These are phyloP conservation scores for Chironomus striatipennis DNA, from an alignment of 1,140 invertebrate genomes.

Conservation along the genomic window DNA sequence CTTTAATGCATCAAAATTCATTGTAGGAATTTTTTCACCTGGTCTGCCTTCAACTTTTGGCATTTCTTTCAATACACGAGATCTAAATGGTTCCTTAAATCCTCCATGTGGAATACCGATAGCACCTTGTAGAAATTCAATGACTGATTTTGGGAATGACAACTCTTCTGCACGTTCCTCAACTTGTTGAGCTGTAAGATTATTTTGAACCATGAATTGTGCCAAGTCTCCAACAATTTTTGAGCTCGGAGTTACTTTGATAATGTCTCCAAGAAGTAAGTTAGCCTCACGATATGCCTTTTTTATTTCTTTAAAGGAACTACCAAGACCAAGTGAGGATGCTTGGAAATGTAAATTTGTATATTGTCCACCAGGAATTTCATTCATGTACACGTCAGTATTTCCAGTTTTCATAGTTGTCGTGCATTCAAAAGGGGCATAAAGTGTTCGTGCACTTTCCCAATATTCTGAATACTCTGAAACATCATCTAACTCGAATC, in stretches of 20 bases:
- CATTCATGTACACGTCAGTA: constrained; percentile 96
- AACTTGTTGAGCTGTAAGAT: constrained; percentile 77
- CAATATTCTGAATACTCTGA: constrained; percentile 97
- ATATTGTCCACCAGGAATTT: constrained; percentile 99
- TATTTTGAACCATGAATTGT: constrained; percentile 99
- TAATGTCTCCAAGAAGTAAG: constrained; percentile 88
- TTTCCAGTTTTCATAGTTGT: constrained; percentile 99
- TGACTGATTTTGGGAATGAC: constrained; percentile 95
- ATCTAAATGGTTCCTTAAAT: constrained; percentile 89
- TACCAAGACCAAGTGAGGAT: constrained; percentile 93
- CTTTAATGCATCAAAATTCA: constrained; percentile 85
- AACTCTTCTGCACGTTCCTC: constrained; percentile 84
- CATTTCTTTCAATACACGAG: constrained; percentile 85
- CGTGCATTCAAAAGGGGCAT: constrained; percentile 96
- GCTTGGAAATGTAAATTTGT: constrained; percentile 99
- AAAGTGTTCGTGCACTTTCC: constrained; percentile 94
- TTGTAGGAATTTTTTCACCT: constrained; percentile 68
- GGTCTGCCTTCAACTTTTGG: constrained; percentile 81
- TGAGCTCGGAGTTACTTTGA: constrained; percentile 98
- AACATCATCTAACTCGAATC: constrained; percentile 69
- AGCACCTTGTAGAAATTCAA: constrained; percentile 95
- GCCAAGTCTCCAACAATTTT: constrained; percentile 99
- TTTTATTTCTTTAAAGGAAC: constrained; percentile 97
- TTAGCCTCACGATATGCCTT: constrained; percentile 96
- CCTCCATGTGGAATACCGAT: constrained; percentile 94